These are phyloP conservation scores for Neogobius melanostomus DNA, from an alignment of 2,113 vertebrate species.

Conservation along the genomic window DNA sequence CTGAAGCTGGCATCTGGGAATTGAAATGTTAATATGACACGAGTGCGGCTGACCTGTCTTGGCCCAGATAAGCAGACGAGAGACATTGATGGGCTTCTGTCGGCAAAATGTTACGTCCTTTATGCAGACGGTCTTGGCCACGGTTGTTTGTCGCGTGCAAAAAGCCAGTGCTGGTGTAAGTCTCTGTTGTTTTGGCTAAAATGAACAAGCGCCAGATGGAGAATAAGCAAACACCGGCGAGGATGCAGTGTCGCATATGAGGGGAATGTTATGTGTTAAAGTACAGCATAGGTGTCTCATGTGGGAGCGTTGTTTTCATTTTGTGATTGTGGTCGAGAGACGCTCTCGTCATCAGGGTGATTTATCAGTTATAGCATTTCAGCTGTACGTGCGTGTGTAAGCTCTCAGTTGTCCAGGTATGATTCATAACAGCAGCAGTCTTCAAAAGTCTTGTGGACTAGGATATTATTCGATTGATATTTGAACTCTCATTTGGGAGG, in stretches of 20 bases:
- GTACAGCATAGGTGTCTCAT: background rate
- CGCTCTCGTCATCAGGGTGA: constrained; percentile 8
- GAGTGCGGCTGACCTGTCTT: constrained; percentile 53
- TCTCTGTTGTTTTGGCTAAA: constrained; percentile 4
- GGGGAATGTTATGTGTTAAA: background rate
- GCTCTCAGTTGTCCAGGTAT: no score
- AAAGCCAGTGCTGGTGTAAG: background rate
- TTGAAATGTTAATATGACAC: constrained; percentile 65
- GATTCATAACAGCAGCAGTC: no score
- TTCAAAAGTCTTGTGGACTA: no score
- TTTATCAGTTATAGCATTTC: constrained; percentile 12
- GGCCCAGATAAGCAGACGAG: constrained; percentile 41
- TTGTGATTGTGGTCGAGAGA: constrained; percentile 1
- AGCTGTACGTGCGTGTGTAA: background rate
- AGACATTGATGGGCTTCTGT: constrained; percentile 39
- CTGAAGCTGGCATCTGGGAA: constrained; percentile 49
- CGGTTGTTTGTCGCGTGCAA: background rate
- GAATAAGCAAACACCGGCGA: background rate
- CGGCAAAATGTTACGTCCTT: constrained; percentile 17
- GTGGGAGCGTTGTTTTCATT: background rate
- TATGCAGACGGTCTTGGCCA: constrained; percentile 5
- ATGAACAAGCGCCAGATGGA: background rate
- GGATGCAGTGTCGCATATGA: constrained; percentile 1
- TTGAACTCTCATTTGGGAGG: no score
- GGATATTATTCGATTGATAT: no score